A percentile compares a stretch with the other conserved stretches of the same genome.
These are phyloP conservation scores for Clytia hemisphaerica DNA, from an alignment of 30 jellyfish, hydroid and myxozoan genomes.

Conservation along the genomic window DNA sequence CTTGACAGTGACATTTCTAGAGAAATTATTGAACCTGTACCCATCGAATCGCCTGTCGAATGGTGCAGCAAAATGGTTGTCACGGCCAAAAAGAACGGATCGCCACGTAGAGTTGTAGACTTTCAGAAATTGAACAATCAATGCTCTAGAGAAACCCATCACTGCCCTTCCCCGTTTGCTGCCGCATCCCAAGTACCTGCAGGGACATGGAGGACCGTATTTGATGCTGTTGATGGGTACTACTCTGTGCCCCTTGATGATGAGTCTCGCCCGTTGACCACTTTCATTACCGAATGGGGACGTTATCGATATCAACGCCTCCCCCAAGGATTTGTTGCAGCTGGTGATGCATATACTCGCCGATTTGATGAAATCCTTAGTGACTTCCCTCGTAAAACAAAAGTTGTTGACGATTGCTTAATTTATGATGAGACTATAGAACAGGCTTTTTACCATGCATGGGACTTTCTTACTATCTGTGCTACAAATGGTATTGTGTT, in stretches of 20 bases:
- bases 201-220: background rate
- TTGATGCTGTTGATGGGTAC: slow-evolving; percentile 13
- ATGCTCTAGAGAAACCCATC: slow-evolving; percentile 32
- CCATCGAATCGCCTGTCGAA: slow-evolving; percentile 3
- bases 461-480: background rate
- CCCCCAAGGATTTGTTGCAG: slow-evolving; percentile 16
- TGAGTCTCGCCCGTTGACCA: background rate
- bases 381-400: background rate
- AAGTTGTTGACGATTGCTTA: slow-evolving; percentile 1
- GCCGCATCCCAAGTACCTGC: slow-evolving; percentile 16
- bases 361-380: slow-evolving; percentile 26
- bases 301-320: background rate
- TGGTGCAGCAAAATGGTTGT: slow-evolving; percentile 41
- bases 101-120: slow-evolving; percentile 39
- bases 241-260: slow-evolving; percentile 21
- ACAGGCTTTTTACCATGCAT: slow-evolving; percentile 1
- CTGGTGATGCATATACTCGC: slow-evolving; percentile 22
- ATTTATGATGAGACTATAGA: background rate
- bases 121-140: slow-evolving; percentile 25
- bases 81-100: slow-evolving; percentile 32
- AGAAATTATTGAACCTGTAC: slow-evolving; percentile 23
- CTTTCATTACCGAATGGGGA: slow-evolving; percentile 11
- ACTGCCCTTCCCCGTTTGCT: slow-evolving; percentile 38
- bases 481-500: too few species aligned
- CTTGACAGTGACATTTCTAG: slow-evolving; percentile 11